Evolutionary conservation across 2,797 vertebrate species (phyloP), one percentile per base, ranked within the genome.

Genomic region (Protonibea diacanthus): DNA sequence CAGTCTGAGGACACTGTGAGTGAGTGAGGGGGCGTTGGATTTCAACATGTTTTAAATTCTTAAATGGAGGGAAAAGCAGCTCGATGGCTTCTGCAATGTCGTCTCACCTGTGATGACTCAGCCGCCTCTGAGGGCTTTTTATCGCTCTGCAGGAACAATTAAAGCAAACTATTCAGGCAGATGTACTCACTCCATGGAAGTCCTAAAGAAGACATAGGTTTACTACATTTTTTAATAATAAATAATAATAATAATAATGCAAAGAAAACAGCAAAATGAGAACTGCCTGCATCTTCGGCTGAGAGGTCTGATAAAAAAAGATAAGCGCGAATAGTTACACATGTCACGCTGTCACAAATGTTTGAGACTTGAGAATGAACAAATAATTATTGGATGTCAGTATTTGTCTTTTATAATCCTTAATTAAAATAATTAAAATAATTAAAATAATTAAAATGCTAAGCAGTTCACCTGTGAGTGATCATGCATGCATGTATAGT

Each of bases 1-100:
- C 59, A 55, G 51, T 69, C 18, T 67, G 74, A 74, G 65, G 83
- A 77, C 23, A 29, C 45, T 76, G n/a, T n/a, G n/a, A n/a, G n/a
- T n/a, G n/a, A 6, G 42, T 3, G 62, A 55, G 52, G 52, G 38
- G 72, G 67, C 11, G 44, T 87, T 72, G 69, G 21, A 62, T 78
- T 86, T 53, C 64, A 53, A 25, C 61, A 65, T 17, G 27, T 62
- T 72, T 72, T 1, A 38, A 44, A 64, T 66, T 57, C 5, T 55
- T 44, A 62, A 77, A n/a, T 4, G 40, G 27, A 49, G 44, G 4
- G 9, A 52, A 40, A 56, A 11, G 52, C 49, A 58, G 74, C 11
- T 2, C 5, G 55, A 10, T 38, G 48, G 11, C 8, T 40, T 17
- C 25, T 21, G 17, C 1, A 42, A n/a, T 0, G 12, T 6, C 1